Evolutionary conservation across 1,140 invertebrate genomes (phyloP).

Genomic region (Gryon sp.): DNA sequence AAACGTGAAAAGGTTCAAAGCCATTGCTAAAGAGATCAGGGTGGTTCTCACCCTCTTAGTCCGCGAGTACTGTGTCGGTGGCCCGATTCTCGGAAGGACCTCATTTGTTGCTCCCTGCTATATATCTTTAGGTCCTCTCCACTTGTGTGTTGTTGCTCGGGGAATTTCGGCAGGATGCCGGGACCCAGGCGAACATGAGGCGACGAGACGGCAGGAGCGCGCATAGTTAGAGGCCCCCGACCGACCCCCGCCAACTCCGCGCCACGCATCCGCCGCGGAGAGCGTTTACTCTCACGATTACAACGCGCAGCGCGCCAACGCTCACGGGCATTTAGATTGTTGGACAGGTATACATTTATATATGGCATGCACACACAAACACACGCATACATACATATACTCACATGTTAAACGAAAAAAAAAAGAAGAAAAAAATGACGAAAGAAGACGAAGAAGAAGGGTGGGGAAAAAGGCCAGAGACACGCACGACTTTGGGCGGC

Average conservation of each 20-base stretch:
- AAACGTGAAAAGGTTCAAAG: constrained; percentile 3
- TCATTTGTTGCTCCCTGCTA: constrained; percentile 77
- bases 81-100: constrained; percentile 79
- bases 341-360: constrained; percentile 47
- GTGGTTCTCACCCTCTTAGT: constrained; percentile 74
- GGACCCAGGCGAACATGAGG: constrained; percentile 15
- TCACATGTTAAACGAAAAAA: neutral
- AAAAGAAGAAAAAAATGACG: constrained; percentile 18
- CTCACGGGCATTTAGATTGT: constrained; percentile 59
- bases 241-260: neutral
- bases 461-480: neutral
- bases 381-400: neutral
- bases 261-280: constrained; percentile 9
- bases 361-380: neutral
- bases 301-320: constrained; percentile 54
- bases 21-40: constrained; percentile 57
- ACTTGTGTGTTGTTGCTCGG: constrained; percentile 63
- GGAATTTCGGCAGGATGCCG: constrained; percentile 63
- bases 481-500: constrained; percentile 22
- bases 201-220: constrained; percentile 35
- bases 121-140: constrained; percentile 66
- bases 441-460: constrained; percentile 4
- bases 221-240: constrained; percentile 59
- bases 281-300: constrained; percentile 57
- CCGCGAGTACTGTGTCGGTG: constrained; percentile 75